phyloP scores from a whole-genome alignment of 2,888 invertebrate species.

The Blera fallax region DNA sequence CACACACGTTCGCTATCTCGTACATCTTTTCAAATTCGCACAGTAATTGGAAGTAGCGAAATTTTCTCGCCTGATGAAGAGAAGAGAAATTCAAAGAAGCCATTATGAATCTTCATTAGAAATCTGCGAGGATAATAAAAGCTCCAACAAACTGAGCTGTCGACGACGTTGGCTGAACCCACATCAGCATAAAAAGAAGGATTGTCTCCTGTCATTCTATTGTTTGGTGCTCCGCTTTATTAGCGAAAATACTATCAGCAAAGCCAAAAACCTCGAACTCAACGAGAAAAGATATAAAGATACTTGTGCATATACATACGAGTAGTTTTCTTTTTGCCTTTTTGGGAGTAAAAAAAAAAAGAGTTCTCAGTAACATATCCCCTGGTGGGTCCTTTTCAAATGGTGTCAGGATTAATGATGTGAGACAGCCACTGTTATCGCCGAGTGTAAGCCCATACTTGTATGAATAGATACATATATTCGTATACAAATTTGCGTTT shows the following conservation, averaged over 20 bases:
- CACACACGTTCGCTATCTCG: background rate
- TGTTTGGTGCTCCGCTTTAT: conserved; percentile 45
- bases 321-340: conserved; percentile 12
- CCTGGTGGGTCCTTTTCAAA: conserved; percentile 25
- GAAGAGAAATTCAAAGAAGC: conserved; percentile 20
- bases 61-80: background rate
- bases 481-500: conserved; percentile 41
- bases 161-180: conserved; percentile 44
- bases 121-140: conserved; percentile 35
- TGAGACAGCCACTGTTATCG: conserved; percentile 35
- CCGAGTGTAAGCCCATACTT: background rate
- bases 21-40: conserved; percentile 36
- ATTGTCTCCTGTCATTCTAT: conserved; percentile 61
- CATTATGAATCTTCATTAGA: conserved; percentile 53
- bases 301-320: too few species aligned
- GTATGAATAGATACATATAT: background rate
- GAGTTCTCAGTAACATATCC: background rate
- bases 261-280: background rate
- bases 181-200: conserved; percentile 34
- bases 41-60: conserved; percentile 45
- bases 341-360: background rate
- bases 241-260: conserved; percentile 28
- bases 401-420: conserved; percentile 68
- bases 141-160: background rate
- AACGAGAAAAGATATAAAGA: conserved; percentile 2